Base-by-base conservation (phyloP, 2,797 vertebrate genomes). In the Pseudomugil gertrudae region DNA sequence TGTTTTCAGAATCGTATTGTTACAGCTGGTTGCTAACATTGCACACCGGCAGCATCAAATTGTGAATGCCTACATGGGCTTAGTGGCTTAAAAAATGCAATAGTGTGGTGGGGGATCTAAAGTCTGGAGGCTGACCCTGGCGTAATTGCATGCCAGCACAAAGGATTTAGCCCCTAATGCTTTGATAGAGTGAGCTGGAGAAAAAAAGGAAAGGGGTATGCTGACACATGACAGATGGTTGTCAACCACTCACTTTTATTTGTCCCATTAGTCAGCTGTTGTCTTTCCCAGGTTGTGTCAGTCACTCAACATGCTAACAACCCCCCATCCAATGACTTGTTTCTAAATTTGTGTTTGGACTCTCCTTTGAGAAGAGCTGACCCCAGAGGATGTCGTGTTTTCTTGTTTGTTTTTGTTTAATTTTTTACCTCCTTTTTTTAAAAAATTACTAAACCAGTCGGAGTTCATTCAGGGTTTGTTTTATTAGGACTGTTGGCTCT, bases 101-200 rank as follows among this genome's bases (percentile, higher is more conserved):
- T 83, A 74, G 87, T 88, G 80, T 67, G 67, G 67, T 67, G 81
- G 43, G 63, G 81, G 73, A 77, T 82, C 81, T 84, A 63, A 81
- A 84, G 80, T 88, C 79, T 90, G 76, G 80, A 88, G 86, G 83
- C 84, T 83, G 85, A 89, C 90, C 87, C 79, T 19, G 51, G 74
- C 63, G 79, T 91, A 91, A 92, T 90, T 92, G 91, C 91, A 87
- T 89, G 90, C 89, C 90, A 90, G 90, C 90, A 90, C 84, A 91
- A 92, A 92, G 89, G 92, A 92, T 92, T 92, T 93, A 85, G 84
- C 81, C 80, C 66, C 84, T 92, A 93, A 93, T 92, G 90, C 90
- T 90, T 88, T 77, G 72, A 84, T 80, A 78, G 78, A 83, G 81
- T 67, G 86, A 47, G 32, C 36, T 23, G 52, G 19, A 43, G 17